A percentile compares a stretch with the other conserved stretches of the same genome.
These are phyloP conservation scores for Panorpa germanica DNA, from an alignment of 2,888 invertebrate genomes.

Conservation along the genomic window DNA sequence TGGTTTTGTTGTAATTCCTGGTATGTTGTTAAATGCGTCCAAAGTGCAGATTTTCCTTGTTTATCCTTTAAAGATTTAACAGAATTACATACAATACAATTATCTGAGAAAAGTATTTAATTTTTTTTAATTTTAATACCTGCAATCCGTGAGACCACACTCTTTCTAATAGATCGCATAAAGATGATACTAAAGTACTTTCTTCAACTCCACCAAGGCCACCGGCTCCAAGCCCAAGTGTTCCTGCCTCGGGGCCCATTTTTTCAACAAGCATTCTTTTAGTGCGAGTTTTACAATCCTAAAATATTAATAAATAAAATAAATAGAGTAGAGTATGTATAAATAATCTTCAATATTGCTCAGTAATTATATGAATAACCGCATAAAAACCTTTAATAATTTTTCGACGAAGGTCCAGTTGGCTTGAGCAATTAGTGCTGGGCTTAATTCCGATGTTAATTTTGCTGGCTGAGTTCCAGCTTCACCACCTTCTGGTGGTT, in stretches of 20 bases:
- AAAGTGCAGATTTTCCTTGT: slow-evolving; percentile 81
- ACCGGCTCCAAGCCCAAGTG: slow-evolving; percentile 67
- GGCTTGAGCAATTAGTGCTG: slow-evolving; percentile 84
- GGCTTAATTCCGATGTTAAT: slow-evolving; percentile 39
- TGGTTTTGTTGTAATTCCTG: slow-evolving; percentile 62
- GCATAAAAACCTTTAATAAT: slow-evolving; percentile 58
- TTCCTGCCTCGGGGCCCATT: slow-evolving; percentile 93
- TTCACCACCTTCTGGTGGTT: slow-evolving; percentile 32
- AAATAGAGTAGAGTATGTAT: too few species aligned
- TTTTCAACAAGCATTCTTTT: slow-evolving; percentile 98
- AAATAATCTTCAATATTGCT: slow-evolving; percentile 1
- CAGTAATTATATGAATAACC: neutral
- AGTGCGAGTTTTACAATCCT: slow-evolving; percentile 88
- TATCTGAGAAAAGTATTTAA: too few species aligned
- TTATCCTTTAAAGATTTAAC: too few species aligned
- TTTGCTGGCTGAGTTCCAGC: slow-evolving; percentile 21
- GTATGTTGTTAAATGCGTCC: slow-evolving; percentile 86
- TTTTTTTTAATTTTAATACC: too few species aligned
- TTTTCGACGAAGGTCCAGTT: slow-evolving; percentile 98
- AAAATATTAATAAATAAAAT: slow-evolving; percentile 11
- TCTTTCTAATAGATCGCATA: slow-evolving; percentile 91
- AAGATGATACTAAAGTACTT: slow-evolving; percentile 91
- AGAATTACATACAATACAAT: too few species aligned
- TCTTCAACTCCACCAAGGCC: slow-evolving; percentile 69
- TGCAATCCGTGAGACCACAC: slow-evolving; percentile 97